Conservation (phyloP, 2,113 vertebrate genomes). For the Muscicapa adusta region DNA sequence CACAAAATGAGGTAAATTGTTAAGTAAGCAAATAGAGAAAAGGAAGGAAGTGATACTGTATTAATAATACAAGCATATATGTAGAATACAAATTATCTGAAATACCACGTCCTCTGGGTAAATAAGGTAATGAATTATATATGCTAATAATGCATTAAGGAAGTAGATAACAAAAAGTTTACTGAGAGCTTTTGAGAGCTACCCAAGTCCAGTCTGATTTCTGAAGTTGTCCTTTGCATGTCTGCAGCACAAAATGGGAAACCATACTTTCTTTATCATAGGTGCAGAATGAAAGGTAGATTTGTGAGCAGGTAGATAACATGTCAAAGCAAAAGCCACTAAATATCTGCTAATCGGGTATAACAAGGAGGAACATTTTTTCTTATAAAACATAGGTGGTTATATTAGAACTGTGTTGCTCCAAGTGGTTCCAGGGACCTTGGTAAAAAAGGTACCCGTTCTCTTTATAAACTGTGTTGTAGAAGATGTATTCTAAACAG, state of each 20-base stretch:
- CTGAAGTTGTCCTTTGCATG: not conserved
- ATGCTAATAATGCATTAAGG: not conserved
- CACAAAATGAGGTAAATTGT: not conserved
- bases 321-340: not conserved
- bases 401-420: not conserved
- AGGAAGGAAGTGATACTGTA: not conserved
- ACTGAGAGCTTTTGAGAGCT: not conserved
- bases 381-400: not conserved
- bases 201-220: not conserved
- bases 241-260: not conserved
- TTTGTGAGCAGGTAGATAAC: not conserved
- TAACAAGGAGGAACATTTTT: not conserved
- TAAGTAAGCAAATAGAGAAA: not conserved
- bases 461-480: not conserved
- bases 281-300: not conserved
- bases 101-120: not conserved
- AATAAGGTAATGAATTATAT: not conserved
- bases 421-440: not conserved
- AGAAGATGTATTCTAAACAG: not conserved
- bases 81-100: not conserved
- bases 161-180: not conserved
- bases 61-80: not conserved
- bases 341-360: not conserved
- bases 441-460: not conserved
- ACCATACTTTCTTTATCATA: fast-evolving